phyloP scores from a whole-genome alignment of 2,888 invertebrate species.

The Lasioglossum vierecki region DNA sequence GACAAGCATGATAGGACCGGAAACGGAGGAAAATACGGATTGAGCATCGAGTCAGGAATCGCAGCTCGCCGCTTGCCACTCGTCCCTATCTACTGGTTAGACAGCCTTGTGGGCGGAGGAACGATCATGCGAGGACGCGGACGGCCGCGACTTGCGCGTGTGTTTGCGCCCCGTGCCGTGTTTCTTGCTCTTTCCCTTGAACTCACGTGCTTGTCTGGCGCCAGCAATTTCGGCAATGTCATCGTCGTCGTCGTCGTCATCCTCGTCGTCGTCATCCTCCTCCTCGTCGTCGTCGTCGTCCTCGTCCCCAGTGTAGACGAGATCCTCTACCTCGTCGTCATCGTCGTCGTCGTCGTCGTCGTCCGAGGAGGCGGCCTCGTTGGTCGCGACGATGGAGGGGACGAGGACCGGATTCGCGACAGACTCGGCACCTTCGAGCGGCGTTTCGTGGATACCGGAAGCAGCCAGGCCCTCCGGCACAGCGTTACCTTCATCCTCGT shows the following conservation, averaged over 20 bases:
- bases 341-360: slow-evolving; percentile 88
- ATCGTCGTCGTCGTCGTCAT: slow-evolving; percentile 88
- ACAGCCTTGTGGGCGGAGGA: slow-evolving; percentile 36
- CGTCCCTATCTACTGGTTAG: slow-evolving; percentile 48
- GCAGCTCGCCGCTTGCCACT: slow-evolving; percentile 39
- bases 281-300: slow-evolving; percentile 86
- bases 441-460: slow-evolving; percentile 81
- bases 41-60: slow-evolving; percentile 1
- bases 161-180: slow-evolving; percentile 78
- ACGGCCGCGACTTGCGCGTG: slow-evolving; percentile 72
- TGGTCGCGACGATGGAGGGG: slow-evolving; percentile 75
- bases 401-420: slow-evolving; percentile 69
- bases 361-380: slow-evolving; percentile 86
- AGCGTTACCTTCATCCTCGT: slow-evolving; percentile 83
- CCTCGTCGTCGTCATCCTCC: slow-evolving; percentile 88
- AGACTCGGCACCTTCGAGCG: slow-evolving; percentile 82
- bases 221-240: slow-evolving; percentile 88
- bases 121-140: slow-evolving; percentile 15
- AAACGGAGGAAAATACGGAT: background rate
- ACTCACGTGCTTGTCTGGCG: slow-evolving; percentile 94
- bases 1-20: background rate
- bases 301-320: slow-evolving; percentile 83
- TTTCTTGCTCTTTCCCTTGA: slow-evolving; percentile 87
- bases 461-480: slow-evolving; percentile 83
- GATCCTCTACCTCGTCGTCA: slow-evolving; percentile 82